A percentile compares a stretch with the other conserved stretches of the same genome.
These are phyloP conservation scores for Poicephalus gulielmi DNA, from an alignment of 2,113 vertebrate genomes.

Conservation along the genomic window DNA sequence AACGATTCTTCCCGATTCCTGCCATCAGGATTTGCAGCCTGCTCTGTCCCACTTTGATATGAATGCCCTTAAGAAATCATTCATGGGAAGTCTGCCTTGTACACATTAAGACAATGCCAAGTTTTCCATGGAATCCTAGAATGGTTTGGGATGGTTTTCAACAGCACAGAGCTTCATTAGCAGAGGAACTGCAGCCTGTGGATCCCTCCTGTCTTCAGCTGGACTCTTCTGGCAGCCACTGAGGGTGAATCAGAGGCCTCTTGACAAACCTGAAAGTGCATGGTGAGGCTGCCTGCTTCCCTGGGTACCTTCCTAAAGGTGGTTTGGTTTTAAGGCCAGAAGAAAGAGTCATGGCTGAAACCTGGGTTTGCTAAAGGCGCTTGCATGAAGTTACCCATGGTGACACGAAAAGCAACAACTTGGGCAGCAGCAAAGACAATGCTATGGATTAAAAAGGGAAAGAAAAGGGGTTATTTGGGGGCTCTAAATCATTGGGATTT, in stretches of 20 bases:
- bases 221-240: background rate
- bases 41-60: background rate
- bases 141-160: background rate
- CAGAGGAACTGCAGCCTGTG: background rate
- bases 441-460: no score
- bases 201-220: background rate
- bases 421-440: background rate
- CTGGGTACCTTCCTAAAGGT: background rate
- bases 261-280: background rate
- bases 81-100: background rate
- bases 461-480: background rate
- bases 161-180: background rate
- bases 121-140: background rate
- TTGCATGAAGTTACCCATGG: background rate
- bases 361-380: background rate
- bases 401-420: background rate
- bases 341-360: background rate
- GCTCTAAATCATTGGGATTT: background rate
- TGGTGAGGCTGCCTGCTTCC: background rate
- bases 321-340: background rate
- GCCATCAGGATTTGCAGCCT: background rate
- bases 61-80: background rate
- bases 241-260: background rate
- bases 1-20: background rate
- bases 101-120: fast-evolving